A percentile compares a stretch with the other conserved stretches of the same genome.
Evolutionary conservation across 2,797 vertebrate genomes (phyloP).

Genomic region (Rhinogobio ventralis): DNA sequence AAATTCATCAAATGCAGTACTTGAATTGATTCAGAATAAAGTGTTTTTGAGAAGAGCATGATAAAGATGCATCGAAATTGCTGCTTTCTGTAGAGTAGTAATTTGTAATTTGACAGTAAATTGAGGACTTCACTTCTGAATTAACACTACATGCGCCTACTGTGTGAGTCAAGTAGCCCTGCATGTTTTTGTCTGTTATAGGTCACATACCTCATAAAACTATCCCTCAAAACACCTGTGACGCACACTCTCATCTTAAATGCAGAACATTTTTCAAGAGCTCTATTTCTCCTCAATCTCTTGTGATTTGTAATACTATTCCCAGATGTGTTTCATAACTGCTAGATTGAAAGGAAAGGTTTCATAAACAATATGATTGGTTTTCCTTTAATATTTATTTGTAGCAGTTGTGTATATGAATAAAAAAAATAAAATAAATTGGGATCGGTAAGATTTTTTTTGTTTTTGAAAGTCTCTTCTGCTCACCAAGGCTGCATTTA

Average conservation of each 20-base stretch:
- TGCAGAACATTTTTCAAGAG: neutral
- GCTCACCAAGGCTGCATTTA: no score
- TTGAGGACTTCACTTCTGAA: constrained; percentile 55
- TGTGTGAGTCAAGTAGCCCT: constrained; percentile 52
- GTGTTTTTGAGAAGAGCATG: constrained; percentile 7
- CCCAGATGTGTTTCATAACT: neutral
- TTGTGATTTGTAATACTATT: neutral
- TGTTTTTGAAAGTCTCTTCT: neutral
- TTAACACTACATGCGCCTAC: constrained; percentile 62
- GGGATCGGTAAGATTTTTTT: no score
- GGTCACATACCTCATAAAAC: constrained; percentile 74
- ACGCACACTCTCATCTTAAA: constrained; percentile 21
- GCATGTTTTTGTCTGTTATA: constrained; percentile 63
- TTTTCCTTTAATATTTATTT: constrained; percentile 7
- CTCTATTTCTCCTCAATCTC: neutral
- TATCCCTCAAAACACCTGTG: constrained; percentile 60
- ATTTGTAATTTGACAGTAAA: constrained; percentile 62
- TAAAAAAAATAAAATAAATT: no score
- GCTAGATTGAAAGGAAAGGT: constrained; percentile 12
- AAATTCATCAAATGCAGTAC: neutral
- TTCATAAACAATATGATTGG: neutral
- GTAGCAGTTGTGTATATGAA: neutral
- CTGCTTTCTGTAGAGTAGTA: constrained; percentile 36
- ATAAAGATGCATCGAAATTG: constrained; percentile 9
- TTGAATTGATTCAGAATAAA: neutral